Evolutionary conservation across 2,797 vertebrate genomes (phyloP), one percentile per base, ranked within the genome.

Genomic region (Enteromius anoplus): DNA sequence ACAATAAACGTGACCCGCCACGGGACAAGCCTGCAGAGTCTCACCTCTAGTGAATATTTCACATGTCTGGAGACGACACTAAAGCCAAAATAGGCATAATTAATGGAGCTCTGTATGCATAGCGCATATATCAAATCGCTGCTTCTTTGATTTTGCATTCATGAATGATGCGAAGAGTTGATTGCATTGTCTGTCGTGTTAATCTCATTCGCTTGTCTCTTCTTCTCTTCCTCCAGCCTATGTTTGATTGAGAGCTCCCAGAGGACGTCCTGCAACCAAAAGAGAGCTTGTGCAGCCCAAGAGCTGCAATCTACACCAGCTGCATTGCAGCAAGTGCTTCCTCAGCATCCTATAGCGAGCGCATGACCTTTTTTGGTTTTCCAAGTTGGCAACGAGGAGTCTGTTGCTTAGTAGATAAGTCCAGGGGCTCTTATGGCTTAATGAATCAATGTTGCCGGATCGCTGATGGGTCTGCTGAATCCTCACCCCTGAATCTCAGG

Each of bases 371-470:
- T 78, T 55, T 37, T 8, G 73, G 42, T 65, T n/a, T 81, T 83
- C 53, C 75, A 81, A 80, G 45, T 32, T 51, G 42, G 65, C 47
- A 64, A 49, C 71, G 66, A 29, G 34, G 71, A 75, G 72, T 85
- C 77, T 71, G 60, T 81, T 81, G 81, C 73, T 23, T 64, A 75
- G 81, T 84, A 77, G 73, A 83, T 83, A 83, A 77, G 40, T 66
- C 77, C 29, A 32, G 53, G 29, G 40, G 75, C 70, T 83, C 73
- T 72, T 51, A 81, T 78, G 85, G 85, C 81, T 87, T 85, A 85
- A 79, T 32, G 34, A 86, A 88, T 85, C 83, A 23, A 88, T 89
- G 85, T 75, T 62, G 80, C 45, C 15, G 68, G 84, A 85, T 87
- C 78, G 68, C 81, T 81, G 72, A 87, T 87, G 77, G 84, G 80